Evolutionary conservation across 1,140 invertebrate genomes (phyloP), one percentile per base, ranked within the genome.

Genomic region (Cotesia chilonis): DNA sequence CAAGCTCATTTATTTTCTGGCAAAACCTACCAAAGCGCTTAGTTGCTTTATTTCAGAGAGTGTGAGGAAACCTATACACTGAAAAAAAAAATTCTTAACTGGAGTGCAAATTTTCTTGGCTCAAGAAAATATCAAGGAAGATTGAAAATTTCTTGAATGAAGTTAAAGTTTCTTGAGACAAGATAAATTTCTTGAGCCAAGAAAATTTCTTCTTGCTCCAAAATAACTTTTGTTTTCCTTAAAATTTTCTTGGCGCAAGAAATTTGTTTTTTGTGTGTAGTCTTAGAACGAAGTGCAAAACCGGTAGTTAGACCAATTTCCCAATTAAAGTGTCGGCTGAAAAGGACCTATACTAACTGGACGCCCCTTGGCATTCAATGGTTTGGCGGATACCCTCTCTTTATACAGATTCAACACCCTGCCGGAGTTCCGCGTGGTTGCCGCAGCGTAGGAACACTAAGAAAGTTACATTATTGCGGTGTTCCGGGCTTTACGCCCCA

Each of bases 391-490:
- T 66, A 71, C 55, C 64, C 35, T 71, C 5, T 59, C n/a, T 20
- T 47, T 14, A 28, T 37, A 20, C 51, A 12, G 51, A 52, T 59
- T 63, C 75, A 76, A 72, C 69, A 68, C 70, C 61, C 74, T 55
- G 36, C 60, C 65, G 61, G 71, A 78, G 77, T 80, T 77, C 74
- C 75, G 76, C 70, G 78, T 76, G 72, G 73, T 70, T 74, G 54
- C 68, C 20, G 54, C 38, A 47, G 52, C 36, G 41, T 47, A 47
- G 71, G 71, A 80, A 79, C 64, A 74, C 79, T 82, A 82, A 82
- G 80, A 81, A 82, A 76, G 78, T 78, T 81, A 82, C 79, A 73
- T 82, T 82, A 82, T 79, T 82, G 76, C 79, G 71, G 73, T 74
- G 71, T 81, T 81, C 75, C 75, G 69, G 68, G 73, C 76, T 81